phyloP scores from a whole-genome alignment of 1,140 invertebrate species.

The Polypedilum pembai region DNA sequence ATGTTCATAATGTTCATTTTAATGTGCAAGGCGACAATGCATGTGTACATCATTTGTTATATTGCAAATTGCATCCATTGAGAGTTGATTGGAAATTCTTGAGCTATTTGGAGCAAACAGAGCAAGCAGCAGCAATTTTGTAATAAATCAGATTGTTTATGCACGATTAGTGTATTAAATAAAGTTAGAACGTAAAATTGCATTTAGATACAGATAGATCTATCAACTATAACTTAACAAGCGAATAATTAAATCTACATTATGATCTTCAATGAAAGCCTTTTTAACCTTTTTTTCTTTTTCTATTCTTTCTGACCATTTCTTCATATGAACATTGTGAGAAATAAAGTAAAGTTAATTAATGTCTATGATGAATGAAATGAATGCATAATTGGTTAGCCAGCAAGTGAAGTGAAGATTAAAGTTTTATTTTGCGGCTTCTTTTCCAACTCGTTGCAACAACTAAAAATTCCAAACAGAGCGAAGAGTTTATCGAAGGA shows the following conservation, averaged over 20 bases:
- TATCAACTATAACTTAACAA: neutral
- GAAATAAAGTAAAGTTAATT: neutral
- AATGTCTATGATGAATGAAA: slow-evolving; percentile 12
- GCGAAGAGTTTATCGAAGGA: no score
- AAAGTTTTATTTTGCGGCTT: neutral
- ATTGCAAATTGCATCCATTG: no score
- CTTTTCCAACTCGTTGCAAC: no score
- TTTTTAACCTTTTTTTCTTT: neutral
- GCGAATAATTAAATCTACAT: neutral
- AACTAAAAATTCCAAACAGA: no score
- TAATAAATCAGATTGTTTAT: neutral
- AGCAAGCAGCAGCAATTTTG: neutral
- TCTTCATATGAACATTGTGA: neutral
- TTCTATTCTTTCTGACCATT: no score
- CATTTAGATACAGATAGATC: neutral
- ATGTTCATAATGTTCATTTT: no score
- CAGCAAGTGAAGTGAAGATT: neutral
- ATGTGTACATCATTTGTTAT: no score
- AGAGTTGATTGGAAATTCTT: no score
- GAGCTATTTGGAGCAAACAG: no score
- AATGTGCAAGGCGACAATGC: no score
- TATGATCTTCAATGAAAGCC: neutral
- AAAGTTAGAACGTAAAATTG: neutral
- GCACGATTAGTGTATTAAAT: neutral
- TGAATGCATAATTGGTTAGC: neutral